A percentile compares a stretch with the other conserved stretches of the same genome.
Evolutionary conservation across 1,140 invertebrate genomes (phyloP).

Genomic region (Megalopta genalis): DNA sequence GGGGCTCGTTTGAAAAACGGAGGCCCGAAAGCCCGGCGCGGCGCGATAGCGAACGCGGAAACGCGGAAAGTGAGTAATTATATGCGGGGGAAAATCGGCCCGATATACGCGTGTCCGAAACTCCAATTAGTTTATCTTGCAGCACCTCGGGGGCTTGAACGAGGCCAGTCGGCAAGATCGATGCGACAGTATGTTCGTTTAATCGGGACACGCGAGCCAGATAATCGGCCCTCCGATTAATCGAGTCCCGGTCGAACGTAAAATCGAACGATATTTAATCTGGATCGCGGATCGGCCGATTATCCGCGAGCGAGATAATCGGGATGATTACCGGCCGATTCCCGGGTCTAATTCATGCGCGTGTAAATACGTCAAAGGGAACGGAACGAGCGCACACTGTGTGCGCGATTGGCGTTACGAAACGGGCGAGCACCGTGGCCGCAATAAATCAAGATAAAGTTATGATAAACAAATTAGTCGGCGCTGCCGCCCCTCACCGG

Average conservation of each 20-base stretch:
- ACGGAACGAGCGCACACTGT: neutral
- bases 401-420: constrained; percentile 50
- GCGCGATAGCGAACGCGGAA: no score
- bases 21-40: no score
- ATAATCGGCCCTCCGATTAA: neutral
- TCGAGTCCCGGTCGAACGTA: neutral
- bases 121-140: no score
- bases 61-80: no score
- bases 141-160: no score
- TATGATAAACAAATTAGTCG: constrained; percentile 77
- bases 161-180: no score
- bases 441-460: constrained; percentile 71
- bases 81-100: no score
- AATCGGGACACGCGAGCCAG: neutral
- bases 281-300: neutral
- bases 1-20: no score
- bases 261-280: neutral
- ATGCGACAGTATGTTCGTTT: no score
- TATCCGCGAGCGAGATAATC: neutral
- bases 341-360: constrained; percentile 24
- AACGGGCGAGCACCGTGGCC: constrained; percentile 37
- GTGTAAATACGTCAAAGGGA: constrained; percentile 35
- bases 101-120: no score
- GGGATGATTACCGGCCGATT: constrained; percentile 9
- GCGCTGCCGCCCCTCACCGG: constrained; percentile 53